Evolutionary conservation across 2,797 vertebrate genomes (phyloP).

Genomic region (Momotus momota): DNA sequence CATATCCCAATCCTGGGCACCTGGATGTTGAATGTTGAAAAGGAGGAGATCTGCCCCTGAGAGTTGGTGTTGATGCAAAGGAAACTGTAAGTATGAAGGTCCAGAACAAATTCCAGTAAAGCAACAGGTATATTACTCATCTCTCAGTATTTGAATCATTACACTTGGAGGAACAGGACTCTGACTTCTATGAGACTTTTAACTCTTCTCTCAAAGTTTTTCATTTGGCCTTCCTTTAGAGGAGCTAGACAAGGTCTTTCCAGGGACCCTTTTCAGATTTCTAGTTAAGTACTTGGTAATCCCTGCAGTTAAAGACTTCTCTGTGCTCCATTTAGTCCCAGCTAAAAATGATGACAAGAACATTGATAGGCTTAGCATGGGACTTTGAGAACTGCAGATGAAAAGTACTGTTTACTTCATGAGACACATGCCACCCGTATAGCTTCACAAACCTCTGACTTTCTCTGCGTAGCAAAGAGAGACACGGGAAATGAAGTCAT

Average conservation of each 20-base stretch:
- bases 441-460: not conserved
- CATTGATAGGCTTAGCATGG: not conserved
- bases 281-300: not conserved
- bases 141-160: not conserved
- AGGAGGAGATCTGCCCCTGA: not conserved
- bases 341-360: not conserved
- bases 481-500: not conserved
- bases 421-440: fast-evolving
- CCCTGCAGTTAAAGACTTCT: not conserved
- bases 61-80: not conserved
- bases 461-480: not conserved
- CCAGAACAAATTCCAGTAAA: not conserved
- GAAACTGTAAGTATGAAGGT: not conserved
- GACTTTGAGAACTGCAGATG: not conserved
- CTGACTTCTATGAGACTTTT: not conserved
- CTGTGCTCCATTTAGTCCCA: not conserved
- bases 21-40: not conserved
- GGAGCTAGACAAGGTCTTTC: not conserved
- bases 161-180: not conserved
- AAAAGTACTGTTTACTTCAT: not conserved
- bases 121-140: not conserved
- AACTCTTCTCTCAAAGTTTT: not conserved
- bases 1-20: not conserved
- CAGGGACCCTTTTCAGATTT: not conserved
- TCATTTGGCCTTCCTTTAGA: not conserved